A percentile compares a stretch with the other conserved stretches of the same genome.
These are phyloP conservation scores for human (Homo sapiens) DNA, from an alignment of 2,113 vertebrate species.

Conservation along the genomic window DNA sequence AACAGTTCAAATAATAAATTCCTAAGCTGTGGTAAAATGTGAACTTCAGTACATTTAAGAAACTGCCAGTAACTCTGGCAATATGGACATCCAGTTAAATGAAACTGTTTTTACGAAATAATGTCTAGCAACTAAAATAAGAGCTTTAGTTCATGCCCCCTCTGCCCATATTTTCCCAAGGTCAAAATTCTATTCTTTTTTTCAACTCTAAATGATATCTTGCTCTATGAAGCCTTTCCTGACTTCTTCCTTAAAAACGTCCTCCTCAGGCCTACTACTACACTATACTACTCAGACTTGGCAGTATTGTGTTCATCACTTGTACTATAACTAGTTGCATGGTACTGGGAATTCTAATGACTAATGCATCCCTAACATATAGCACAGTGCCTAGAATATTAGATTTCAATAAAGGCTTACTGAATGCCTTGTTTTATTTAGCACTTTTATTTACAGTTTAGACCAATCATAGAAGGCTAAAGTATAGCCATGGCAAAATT, in stretches of 20 bases:
- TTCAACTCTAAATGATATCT: not conserved
- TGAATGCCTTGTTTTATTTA: not conserved
- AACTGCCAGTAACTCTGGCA: not conserved
- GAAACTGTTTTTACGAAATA: not conserved
- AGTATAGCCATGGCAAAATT: not conserved
- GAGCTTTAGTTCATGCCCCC: not conserved
- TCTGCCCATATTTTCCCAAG: not conserved
- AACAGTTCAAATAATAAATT: slow-evolving; percentile 12
- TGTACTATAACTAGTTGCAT: not conserved
- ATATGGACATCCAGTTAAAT: not conserved
- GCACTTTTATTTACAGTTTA: slow-evolving; percentile 12
- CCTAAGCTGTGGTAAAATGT: not conserved
- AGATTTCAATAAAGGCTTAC: not conserved
- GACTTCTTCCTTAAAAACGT: not conserved
- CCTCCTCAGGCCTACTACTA: not conserved
- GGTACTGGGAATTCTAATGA: not conserved
- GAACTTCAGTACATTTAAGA: not conserved
- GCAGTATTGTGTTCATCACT: not conserved
- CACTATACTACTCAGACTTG: not conserved
- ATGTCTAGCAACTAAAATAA: not conserved
- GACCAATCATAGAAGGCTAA: not conserved
- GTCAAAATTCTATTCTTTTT: not conserved
- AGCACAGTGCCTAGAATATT: not conserved
- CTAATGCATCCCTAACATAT: not conserved
- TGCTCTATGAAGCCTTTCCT: not conserved